Conservation (phyloP, 2,797 vertebrate genomes). For the Cossypha heuglini region DNA sequence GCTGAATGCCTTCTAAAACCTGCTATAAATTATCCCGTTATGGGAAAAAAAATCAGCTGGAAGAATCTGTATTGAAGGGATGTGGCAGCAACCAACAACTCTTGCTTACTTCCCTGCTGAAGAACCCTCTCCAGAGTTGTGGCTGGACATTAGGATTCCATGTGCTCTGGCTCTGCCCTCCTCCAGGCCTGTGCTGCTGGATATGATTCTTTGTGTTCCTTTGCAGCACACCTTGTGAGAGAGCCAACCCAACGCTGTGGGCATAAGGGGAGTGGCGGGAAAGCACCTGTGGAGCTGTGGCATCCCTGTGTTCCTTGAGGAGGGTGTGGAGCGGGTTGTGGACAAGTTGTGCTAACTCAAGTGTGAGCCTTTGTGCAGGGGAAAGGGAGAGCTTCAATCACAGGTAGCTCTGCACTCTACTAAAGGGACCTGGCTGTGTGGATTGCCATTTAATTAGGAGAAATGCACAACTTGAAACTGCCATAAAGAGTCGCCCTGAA, state of each 20-base stretch:
- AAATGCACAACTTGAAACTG: background rate
- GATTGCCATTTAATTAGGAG: background rate
- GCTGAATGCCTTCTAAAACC: constrained; percentile 12
- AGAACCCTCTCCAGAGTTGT: background rate
- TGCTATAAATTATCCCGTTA: constrained; percentile 13
- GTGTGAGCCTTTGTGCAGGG: background rate
- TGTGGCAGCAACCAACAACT: background rate
- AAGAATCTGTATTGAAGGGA: background rate
- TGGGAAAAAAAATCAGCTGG: background rate
- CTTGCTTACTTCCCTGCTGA: background rate
- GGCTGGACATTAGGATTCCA: background rate
- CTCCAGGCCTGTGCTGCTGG: background rate
- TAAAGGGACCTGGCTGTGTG: background rate
- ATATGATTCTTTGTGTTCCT: background rate
- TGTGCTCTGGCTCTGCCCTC: background rate
- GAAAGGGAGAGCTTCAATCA: fast-evolving
- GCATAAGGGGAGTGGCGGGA: background rate
- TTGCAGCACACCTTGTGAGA: fast-evolving
- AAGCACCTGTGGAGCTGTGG: background rate
- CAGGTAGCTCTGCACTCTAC: background rate
- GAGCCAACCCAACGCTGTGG: fast-evolving
- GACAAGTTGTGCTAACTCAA: background rate
- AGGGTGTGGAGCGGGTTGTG: fast-evolving
- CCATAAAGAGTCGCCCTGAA: background rate
- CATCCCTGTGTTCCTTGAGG: fast-evolving